A percentile compares a stretch with the other conserved stretches of the same genome.
phyloP scores from a whole-genome alignment of 2,888 invertebrate species.

The Chaitophorus viminalis region DNA sequence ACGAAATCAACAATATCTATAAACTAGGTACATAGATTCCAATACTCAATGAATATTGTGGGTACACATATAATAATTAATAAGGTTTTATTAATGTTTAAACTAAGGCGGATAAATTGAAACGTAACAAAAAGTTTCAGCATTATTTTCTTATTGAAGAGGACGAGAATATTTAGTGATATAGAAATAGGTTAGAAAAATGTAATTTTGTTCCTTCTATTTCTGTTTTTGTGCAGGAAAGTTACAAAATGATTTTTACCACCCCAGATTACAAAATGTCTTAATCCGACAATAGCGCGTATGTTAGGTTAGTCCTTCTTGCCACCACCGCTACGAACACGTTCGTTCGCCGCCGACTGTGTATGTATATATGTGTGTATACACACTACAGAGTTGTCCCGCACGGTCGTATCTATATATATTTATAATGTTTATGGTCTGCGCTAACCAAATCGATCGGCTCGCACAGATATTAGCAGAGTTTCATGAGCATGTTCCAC shows the following conservation, averaged over 20 bases:
- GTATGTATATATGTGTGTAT: neutral
- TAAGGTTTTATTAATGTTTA: too few relatives aligned
- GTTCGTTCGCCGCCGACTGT: neutral
- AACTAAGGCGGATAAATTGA: too few relatives aligned
- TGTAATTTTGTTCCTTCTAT: neutral
- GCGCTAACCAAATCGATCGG: conserved; percentile 34
- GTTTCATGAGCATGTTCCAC: conserved; percentile 27
- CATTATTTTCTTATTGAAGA: neutral
- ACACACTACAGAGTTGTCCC: neutral
- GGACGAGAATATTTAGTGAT: neutral
- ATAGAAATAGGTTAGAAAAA: too few relatives aligned
- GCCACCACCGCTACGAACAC: conserved; percentile 6
- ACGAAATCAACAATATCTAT: too few relatives aligned
- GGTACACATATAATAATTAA: too few relatives aligned
- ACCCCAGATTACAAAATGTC: neutral
- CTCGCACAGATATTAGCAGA: neutral
- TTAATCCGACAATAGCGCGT: neutral
- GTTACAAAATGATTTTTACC: neutral
- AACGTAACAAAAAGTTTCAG: too few relatives aligned
- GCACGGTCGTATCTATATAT: neutral
- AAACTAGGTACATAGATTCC: too few relatives aligned
- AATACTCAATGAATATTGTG: too few relatives aligned
- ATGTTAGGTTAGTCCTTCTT: neutral
- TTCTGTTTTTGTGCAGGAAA: neutral
- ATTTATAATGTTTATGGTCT: conserved; percentile 11